Evolutionary conservation across 2,888 invertebrate species (phyloP).

Genomic region (Muscina levida): DNA sequence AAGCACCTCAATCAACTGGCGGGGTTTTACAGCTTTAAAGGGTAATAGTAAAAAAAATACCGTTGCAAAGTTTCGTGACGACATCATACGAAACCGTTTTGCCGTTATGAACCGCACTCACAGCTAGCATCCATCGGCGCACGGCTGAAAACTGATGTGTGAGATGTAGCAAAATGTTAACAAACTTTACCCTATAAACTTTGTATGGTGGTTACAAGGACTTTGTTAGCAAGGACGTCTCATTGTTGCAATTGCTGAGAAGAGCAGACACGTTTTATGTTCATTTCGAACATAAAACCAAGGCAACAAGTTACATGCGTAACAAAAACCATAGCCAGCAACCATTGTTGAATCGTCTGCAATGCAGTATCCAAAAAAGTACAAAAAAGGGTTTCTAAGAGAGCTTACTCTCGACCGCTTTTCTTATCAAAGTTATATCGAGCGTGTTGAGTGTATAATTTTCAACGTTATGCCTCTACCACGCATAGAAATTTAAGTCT

Average conservation of each 20-base stretch:
- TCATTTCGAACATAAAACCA: too few relatives aligned
- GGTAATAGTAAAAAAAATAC: conserved; percentile 10
- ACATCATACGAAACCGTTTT: conserved; percentile 19
- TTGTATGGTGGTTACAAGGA: neutral
- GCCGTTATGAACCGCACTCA: conserved; percentile 16
- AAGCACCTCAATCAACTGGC: too few relatives aligned
- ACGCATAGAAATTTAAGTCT: too few relatives aligned
- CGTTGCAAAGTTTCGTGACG: neutral
- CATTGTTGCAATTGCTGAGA: neutral
- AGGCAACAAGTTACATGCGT: too few relatives aligned
- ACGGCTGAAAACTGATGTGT: conserved; percentile 23
- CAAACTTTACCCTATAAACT: neutral
- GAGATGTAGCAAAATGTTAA: conserved; percentile 22
- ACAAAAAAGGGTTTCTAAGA: neutral
- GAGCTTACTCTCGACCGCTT: neutral
- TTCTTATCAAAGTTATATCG: conserved; percentile 20
- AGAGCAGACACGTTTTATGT: too few relatives aligned
- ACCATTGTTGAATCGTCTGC: conserved; percentile 36
- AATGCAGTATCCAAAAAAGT: conserved; percentile 24
- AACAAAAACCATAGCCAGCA: too few relatives aligned
- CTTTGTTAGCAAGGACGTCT: neutral
- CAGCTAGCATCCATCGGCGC: conserved; percentile 3
- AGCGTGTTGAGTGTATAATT: conserved; percentile 26
- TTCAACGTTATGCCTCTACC: too few relatives aligned
- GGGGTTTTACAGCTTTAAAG: neutral